Evolutionary conservation across 2,888 invertebrate genomes (phyloP).

Genomic region (Tetragnatha montana): DNA sequence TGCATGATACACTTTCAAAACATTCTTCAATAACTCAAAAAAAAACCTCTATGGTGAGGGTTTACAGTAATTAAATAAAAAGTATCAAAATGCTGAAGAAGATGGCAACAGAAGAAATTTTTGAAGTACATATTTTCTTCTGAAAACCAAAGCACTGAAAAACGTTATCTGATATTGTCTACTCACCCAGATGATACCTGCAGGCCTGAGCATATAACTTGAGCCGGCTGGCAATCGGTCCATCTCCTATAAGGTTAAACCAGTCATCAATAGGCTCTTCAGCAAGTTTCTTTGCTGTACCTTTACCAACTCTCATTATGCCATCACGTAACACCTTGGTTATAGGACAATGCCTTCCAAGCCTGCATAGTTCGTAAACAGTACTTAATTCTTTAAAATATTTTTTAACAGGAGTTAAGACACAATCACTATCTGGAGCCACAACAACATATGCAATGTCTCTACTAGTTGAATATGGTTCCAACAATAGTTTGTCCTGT

Average conservation of each 20-base stretch:
- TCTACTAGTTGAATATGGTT: conserved; percentile 95
- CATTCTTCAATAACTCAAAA: too few species aligned
- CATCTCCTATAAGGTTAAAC: conserved; percentile 84
- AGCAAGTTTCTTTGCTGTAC: conserved; percentile 81
- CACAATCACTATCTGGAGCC: conserved; percentile 91
- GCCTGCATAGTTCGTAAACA: conserved; percentile 93
- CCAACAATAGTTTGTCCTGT: conserved; percentile 92
- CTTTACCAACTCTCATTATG: conserved; percentile 87
- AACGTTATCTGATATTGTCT: neutral
- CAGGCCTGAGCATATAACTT: conserved; percentile 90
- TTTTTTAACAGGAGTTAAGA: conserved; percentile 85
- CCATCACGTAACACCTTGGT: conserved; percentile 89
- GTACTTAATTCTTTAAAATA: conserved; percentile 96
- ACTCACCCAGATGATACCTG: conserved; percentile 81
- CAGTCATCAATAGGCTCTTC: conserved; percentile 88
- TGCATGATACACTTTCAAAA: too few species aligned
- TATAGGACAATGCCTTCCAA: conserved; percentile 95
- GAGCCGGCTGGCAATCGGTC: conserved; percentile 87
- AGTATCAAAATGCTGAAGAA: too few species aligned
- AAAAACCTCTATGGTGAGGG: too few species aligned
- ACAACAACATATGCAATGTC: conserved; percentile 97
- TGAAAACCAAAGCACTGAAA: too few species aligned
- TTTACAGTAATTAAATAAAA: too few species aligned
- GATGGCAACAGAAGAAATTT: too few species aligned
- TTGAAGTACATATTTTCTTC: too few species aligned